Evolutionary conservation across 2,113 vertebrate species (phyloP).

Genomic region (Himantopus leucocephalus): DNA sequence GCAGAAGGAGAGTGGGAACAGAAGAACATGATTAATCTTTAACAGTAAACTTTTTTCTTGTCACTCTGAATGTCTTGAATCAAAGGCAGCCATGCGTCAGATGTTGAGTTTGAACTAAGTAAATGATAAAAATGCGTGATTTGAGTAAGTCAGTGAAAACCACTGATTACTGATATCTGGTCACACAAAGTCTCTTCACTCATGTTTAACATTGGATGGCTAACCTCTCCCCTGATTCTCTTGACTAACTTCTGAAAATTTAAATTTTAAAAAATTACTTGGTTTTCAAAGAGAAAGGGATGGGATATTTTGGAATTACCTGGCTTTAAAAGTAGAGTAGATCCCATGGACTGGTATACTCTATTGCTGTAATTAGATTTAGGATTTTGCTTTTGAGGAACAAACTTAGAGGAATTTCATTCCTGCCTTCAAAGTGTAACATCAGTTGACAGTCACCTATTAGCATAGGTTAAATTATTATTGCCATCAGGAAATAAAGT

Average conservation of each 20-base stretch:
- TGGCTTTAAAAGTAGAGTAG: not conserved
- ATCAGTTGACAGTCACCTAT: not conserved
- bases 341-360: not conserved
- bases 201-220: not conserved
- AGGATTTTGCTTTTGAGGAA: not conserved
- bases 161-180: not conserved
- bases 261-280: not conserved
- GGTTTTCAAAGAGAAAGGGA: not conserved
- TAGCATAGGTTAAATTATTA: not conserved
- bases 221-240: not conserved
- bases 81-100: constrained; percentile 45
- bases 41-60: constrained; percentile 64
- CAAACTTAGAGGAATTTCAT: not conserved
- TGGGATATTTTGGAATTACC: not conserved
- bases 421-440: not conserved
- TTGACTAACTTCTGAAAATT: not conserved
- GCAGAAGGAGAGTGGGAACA: constrained; percentile 67
- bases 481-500: not conserved
- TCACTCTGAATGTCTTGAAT: constrained; percentile 53
- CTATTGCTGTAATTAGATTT: not conserved
- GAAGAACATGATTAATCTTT: constrained; percentile 64
- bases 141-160: not conserved
- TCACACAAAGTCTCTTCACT: not conserved
- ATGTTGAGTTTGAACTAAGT: constrained; percentile 39
- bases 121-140: constrained; percentile 15